Conservation (phyloP, 2,113 vertebrate species). For the Pelmatolapia mariae region DNA sequence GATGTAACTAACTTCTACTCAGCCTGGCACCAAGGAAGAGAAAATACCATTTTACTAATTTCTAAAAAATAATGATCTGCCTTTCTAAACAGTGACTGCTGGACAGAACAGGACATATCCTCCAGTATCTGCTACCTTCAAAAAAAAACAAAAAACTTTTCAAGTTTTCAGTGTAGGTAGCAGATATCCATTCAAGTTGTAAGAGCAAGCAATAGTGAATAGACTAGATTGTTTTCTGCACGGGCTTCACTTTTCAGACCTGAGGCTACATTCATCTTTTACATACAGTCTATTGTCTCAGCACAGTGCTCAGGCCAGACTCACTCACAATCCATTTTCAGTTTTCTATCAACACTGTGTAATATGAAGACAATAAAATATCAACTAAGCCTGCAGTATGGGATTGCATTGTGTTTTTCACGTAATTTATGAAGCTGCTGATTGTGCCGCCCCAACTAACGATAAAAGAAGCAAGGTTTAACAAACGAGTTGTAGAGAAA, state of each 20-base stretch:
- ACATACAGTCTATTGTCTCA: background rate
- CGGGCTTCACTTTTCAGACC: background rate
- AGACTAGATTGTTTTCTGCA: background rate
- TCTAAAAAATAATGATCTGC: background rate
- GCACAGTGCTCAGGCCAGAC: background rate
- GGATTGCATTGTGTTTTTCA: background rate
- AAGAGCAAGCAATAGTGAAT: background rate
- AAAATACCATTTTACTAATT: background rate
- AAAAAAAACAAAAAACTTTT: background rate
- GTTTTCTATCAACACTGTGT: background rate
- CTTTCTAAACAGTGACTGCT: background rate
- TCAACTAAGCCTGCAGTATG: background rate
- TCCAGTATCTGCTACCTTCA: background rate
- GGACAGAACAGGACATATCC: background rate
- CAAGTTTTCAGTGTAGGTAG: background rate
- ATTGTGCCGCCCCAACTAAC: background rate
- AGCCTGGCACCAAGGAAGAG: background rate
- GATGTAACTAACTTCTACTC: background rate
- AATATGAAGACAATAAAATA: constrained; percentile 5
- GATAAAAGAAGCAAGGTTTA: constrained; percentile 33
- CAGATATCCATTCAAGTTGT: background rate
- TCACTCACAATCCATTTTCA: background rate
- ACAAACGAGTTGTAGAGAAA: constrained; percentile 24
- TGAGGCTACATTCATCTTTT: background rate
- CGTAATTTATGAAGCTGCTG: constrained; percentile 19